These are phyloP conservation scores for Brachionus plicatilis DNA, from an alignment of 1,140 invertebrate species.

Conservation along the genomic window DNA sequence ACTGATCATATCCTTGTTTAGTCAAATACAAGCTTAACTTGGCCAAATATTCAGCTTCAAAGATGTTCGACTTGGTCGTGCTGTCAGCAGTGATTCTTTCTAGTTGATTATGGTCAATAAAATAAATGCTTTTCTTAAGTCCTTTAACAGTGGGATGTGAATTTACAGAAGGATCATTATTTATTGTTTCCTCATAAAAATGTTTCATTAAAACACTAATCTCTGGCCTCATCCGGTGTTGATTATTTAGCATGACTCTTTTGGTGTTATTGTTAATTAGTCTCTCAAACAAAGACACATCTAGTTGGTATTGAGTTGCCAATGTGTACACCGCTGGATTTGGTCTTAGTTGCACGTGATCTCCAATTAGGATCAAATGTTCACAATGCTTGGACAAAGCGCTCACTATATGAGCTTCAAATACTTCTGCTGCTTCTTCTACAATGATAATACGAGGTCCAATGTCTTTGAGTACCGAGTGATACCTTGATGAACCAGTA, in stretches of 20 bases:
- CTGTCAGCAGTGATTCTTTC: conserved; percentile 48
- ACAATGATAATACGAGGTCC: conserved; percentile 42
- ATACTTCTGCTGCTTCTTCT: conserved; percentile 44
- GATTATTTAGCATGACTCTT: conserved; percentile 46
- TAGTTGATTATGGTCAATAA: conserved; percentile 49
- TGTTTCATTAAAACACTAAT: conserved; percentile 45
- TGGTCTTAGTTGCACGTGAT: conserved; percentile 68
- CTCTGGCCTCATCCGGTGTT: conserved; percentile 53
- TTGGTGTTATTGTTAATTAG: conserved; percentile 62
- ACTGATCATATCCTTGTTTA: conserved; percentile 49
- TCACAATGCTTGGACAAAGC: conserved; percentile 42
- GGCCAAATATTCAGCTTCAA: conserved; percentile 50
- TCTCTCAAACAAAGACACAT: conserved; percentile 70
- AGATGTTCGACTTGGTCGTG: conserved; percentile 49
- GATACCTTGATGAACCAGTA: conserved; percentile 65
- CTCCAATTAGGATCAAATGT: conserved; percentile 43
- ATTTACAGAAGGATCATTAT: conserved; percentile 47
- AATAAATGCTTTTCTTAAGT: conserved; percentile 49
- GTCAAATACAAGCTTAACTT: conserved; percentile 50
- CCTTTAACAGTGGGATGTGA: conserved; percentile 48
- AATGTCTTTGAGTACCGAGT: conserved; percentile 57
- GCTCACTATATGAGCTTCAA: conserved; percentile 42
- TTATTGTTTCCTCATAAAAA: conserved; percentile 43
- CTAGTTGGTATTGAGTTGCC: conserved; percentile 61
- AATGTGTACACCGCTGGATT: conserved; percentile 61